Evolutionary conservation across 2,113 vertebrate genomes (phyloP), one percentile per base, ranked within the genome.

Genomic region (Lophotis ruficrista): DNA sequence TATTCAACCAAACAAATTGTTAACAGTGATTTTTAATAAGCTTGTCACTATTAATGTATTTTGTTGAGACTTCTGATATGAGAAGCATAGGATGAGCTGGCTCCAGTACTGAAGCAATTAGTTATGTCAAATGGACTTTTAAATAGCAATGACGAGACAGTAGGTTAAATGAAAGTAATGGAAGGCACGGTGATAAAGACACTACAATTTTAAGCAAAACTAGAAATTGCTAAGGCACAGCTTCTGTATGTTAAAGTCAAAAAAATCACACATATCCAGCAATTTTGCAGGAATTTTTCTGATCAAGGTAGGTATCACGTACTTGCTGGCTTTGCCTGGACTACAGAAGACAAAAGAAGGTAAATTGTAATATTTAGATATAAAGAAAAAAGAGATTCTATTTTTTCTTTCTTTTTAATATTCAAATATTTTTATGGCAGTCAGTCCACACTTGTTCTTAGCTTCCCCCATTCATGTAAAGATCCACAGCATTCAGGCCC

Each of bases 281-380:
- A 65, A 61, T 56, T 87, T 94, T 89, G 66, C n/a, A 89, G 57
- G 10, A 80, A n/a, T 96, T 89, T 86, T 93, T 81, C 60, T 89
- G 64, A 82, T 95, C 45, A 66, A 92, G 6, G 50, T 66, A 92
- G 76, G 47, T 76, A 68, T 53, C 53, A 96, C 94, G 14, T 98
- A 97, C 95, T 96, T 96, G 94, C 14, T 93, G 85, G 70, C 22
- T 98, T 97, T 70, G 91, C 17, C 57, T 96, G 96, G 66, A 47
- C 97, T 97, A 78, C 54, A 69, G 76, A 92, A 54, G 89, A 93
- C 13, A 47, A 94, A 93, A 93, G 48, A 88, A 95, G 28, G 7
- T 41, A 88, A 96, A 86, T 83, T 48, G 12, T 21, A 35, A 70
- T 61, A 77, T 50, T 87, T 72, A 94, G 57, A 54, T 20, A 88